These are phyloP conservation scores for Pelochelys cantorii DNA, from an alignment of 2,797 vertebrate genomes.

Conservation along the genomic window DNA sequence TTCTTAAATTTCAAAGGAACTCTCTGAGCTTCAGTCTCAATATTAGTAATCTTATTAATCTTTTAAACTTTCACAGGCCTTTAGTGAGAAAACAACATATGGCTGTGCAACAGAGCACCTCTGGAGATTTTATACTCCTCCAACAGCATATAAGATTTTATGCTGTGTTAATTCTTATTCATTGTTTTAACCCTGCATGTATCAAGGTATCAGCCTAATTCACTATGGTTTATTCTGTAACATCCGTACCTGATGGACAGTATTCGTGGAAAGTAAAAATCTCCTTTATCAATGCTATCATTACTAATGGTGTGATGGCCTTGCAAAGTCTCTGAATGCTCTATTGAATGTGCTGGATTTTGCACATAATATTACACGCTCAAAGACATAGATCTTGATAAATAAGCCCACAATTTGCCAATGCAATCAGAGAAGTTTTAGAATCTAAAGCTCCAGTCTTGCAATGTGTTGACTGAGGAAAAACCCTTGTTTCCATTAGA, in stretches of 20 bases:
- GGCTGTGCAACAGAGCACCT: constrained; percentile 61
- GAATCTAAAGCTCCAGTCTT: constrained; percentile 4
- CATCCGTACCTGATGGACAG: constrained; percentile 47
- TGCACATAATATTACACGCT: neutral
- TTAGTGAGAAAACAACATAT: constrained; percentile 65
- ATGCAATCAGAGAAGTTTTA: constrained; percentile 14
- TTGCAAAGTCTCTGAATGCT: neutral
- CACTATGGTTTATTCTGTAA: constrained; percentile 67
- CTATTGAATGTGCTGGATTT: neutral
- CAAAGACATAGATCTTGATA: neutral
- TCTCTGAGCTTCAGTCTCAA: constrained; percentile 43
- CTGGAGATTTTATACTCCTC: constrained; percentile 61
- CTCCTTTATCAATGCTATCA: neutral
- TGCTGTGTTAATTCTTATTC: constrained; percentile 64
- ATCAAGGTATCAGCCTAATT: constrained; percentile 63
- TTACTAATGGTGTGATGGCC: neutral
- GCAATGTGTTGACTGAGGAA: constrained; percentile 25
- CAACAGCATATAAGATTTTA: constrained; percentile 56
- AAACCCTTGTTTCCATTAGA: constrained; percentile 42
- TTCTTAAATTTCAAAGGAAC: constrained; percentile 40
- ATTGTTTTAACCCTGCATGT: constrained; percentile 72
- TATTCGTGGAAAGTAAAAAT: constrained; percentile 65
- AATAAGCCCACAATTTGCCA: neutral
- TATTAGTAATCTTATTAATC: constrained; percentile 72
- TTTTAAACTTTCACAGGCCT: constrained; percentile 66